Evolutionary conservation across 2,888 invertebrate genomes (phyloP).

Genomic region (Nudaria mundana): DNA sequence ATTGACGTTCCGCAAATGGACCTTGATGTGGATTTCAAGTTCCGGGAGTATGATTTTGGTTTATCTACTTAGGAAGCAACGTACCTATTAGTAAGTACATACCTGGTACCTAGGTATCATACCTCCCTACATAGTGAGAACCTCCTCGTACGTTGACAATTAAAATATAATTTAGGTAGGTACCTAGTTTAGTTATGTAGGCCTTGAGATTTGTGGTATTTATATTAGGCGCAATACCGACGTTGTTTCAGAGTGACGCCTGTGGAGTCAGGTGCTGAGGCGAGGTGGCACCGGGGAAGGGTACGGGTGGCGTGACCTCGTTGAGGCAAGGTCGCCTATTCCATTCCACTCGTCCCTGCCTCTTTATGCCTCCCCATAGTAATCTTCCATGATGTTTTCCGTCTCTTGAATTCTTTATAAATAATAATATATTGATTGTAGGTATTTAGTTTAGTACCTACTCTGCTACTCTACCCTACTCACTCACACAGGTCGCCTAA

Average conservation of each 20-base stretch:
- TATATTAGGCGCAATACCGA: conserved; percentile 28
- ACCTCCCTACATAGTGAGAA: no score
- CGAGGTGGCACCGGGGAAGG: conserved; percentile 38
- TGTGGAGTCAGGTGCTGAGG: conserved; percentile 59
- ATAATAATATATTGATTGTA: no score
- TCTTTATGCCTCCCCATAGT: conserved; percentile 52
- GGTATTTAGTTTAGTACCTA: no score
- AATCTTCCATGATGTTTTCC: conserved; percentile 59
- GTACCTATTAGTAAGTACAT: no score
- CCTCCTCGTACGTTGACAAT: no score
- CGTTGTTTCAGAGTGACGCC: conserved; percentile 56
- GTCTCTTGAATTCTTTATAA: no score
- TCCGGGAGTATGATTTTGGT: not conserved
- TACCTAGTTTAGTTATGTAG: not conserved
- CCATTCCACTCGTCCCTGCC: conserved; percentile 63
- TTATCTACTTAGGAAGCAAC: no score
- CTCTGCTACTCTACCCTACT: no score
- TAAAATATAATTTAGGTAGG: not conserved
- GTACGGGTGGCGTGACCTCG: conserved; percentile 62
- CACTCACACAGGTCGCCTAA: no score
- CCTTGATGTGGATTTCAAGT: not conserved
- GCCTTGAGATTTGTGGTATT: conserved; percentile 23
- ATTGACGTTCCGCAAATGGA: not conserved
- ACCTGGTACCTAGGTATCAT: no score
- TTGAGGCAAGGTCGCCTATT: conserved; percentile 69